Conservation (phyloP, 30 jellyfish, hydroid and myxozoan species). For the Morbakka virulenta region DNA sequence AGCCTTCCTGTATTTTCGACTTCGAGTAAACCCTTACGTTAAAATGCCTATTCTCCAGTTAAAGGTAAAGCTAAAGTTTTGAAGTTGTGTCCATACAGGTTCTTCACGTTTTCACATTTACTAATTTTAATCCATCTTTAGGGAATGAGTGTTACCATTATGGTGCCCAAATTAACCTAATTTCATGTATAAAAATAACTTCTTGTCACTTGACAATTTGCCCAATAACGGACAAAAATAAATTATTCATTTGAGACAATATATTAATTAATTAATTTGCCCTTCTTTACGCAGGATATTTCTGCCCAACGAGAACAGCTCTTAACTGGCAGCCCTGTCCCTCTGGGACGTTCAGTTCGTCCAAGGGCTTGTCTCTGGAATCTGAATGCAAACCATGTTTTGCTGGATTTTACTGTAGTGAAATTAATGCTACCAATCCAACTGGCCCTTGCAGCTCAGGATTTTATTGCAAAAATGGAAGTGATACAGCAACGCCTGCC, state of each 20-base stretch:
- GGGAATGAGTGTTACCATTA: no score
- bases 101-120: no score
- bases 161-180: no score
- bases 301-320: constrained; percentile 74
- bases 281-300: constrained; percentile 53
- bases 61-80: no score
- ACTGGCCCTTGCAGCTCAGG: constrained; percentile 92
- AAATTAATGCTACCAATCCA: constrained; percentile 60
- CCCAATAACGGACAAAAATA: no score
- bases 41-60: no score
- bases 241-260: not conserved
- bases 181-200: no score
- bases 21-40: no score
- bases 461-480: constrained; percentile 80
- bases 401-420: constrained; percentile 78
- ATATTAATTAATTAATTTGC: not conserved
- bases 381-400: constrained; percentile 68
- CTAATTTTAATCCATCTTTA: no score
- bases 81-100: no score
- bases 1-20: no score
- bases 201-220: no score
- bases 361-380: constrained; percentile 7
- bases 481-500: constrained; percentile 89
- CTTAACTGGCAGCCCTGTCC: constrained; percentile 85
- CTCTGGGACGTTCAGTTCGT: constrained; percentile 87